Evolutionary conservation across 1,140 invertebrate genomes (phyloP), one percentile per base, ranked within the genome.

Genomic region (Drosophila rhopaloa): DNA sequence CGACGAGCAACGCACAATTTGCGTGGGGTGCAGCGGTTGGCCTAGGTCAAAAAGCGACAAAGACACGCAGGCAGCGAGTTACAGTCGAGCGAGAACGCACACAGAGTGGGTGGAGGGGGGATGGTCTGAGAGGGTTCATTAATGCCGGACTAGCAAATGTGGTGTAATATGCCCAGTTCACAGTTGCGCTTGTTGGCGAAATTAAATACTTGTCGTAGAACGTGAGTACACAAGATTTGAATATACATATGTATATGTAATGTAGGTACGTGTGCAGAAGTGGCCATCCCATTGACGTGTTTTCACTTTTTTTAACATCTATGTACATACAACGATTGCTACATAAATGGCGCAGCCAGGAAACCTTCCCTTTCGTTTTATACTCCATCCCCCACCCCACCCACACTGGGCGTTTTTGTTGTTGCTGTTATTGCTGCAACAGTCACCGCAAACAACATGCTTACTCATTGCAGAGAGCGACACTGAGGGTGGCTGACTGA

Each of bases 21-120:
- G 73, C 73, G 60, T 76, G 72, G 60, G 57, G 41, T 40, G 41
- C 10, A 38, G 68, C 82, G 70, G 78, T 85, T 85, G 79, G 78
- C 82, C 82, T 85, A 85, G 82, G 82, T 85, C 82, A 85, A 86
- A 85, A 85, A 76, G 81, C 72, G 54, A 50, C 40, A 62, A 40
- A 74, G 57, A 55, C 40, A 43, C 43, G 50, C 27, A 58, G 50
- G 14, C 51, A 53, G 56, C 68, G 58, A 75, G 68, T 44, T 41
- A 72, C 40, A 32, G 44, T 58, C 41, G 24, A 65, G 59, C 60
- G 55, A 71, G 48, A 54, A 59, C 35, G 40, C 50, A 58, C 24
- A 51, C 16, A 48, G 56, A 66, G 35, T 24, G 9, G 43, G 0
- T 24, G 24, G 5, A 11, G 5, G 1, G 11, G n/a, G 2, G n/a